These are phyloP conservation scores for Trematocara zebra DNA, from an alignment of 2,113 vertebrate species.

Conservation along the genomic window DNA sequence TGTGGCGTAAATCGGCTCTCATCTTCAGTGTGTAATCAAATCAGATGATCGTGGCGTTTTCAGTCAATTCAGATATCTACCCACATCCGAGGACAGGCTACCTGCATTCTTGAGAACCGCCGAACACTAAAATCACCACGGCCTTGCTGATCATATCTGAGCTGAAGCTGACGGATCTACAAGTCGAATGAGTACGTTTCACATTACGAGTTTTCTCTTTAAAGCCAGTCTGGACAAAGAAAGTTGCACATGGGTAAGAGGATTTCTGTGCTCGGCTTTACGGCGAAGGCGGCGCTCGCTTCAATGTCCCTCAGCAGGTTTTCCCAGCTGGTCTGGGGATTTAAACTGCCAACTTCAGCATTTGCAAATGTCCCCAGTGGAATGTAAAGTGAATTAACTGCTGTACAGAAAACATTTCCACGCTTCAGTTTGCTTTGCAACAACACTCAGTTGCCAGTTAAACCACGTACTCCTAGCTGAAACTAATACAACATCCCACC, in stretches of 20 bases:
- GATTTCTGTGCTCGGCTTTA: neutral
- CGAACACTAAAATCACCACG: neutral
- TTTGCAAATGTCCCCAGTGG: rapidly evolving
- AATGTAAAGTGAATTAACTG: neutral
- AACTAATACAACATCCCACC: neutral
- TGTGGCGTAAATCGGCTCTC: neutral
- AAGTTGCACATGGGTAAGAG: neutral
- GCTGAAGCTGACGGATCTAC: neutral
- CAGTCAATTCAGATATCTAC: neutral
- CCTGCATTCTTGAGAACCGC: neutral
- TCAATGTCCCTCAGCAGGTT: neutral
- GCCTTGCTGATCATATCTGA: neutral
- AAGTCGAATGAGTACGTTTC: neutral
- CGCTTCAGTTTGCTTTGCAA: neutral
- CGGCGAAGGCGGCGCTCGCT: neutral
- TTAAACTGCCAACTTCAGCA: neutral
- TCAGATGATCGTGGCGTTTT: neutral
- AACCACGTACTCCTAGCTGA: neutral
- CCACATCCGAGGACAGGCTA: neutral
- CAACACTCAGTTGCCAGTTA: neutral
- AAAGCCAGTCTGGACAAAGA: neutral
- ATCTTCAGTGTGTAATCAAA: neutral
- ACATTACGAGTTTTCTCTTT: neutral
- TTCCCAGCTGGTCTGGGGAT: constrained; percentile 54
- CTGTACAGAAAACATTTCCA: neutral